Evolutionary conservation across 2,797 vertebrate species (phyloP).

Genomic region (Sebastes matsubarae): DNA sequence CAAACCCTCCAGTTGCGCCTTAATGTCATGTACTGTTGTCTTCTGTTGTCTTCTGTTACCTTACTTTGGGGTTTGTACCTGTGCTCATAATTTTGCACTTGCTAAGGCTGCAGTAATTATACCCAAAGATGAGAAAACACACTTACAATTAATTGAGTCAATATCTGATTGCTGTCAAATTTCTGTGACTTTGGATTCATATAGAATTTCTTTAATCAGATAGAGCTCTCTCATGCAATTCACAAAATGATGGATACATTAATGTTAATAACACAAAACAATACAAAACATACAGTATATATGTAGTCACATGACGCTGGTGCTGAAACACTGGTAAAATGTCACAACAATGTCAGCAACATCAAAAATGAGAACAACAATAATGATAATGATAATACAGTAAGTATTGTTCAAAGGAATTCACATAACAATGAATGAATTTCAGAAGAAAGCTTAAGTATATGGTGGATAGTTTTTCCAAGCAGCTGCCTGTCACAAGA

Average conservation of each 20-base stretch:
- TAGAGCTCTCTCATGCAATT: not conserved
- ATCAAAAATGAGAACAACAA: not conserved
- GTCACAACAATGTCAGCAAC: not conserved
- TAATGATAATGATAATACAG: not conserved
- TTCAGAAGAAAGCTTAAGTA: not conserved
- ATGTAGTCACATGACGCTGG: not conserved
- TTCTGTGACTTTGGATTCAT: not conserved
- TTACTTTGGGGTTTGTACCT: not conserved
- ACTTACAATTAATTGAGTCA: not conserved
- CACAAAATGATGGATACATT: not conserved
- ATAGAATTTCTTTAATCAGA: not conserved
- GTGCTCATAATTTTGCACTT: not conserved
- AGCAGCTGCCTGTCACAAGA: constrained; percentile 24
- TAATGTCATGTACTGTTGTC: not conserved
- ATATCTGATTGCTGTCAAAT: not conserved
- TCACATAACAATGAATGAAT: not conserved
- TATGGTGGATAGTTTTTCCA: not conserved
- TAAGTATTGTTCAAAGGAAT: not conserved
- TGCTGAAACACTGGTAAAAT: not conserved
- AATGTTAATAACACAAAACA: not conserved
- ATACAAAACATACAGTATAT: not conserved
- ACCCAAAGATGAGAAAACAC: not conserved
- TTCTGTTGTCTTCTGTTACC: not conserved
- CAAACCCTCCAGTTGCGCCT: not conserved
- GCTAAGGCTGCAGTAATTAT: not conserved